Conservation (phyloP, 2,113 vertebrate species). For the Cygnus atratus region DNA sequence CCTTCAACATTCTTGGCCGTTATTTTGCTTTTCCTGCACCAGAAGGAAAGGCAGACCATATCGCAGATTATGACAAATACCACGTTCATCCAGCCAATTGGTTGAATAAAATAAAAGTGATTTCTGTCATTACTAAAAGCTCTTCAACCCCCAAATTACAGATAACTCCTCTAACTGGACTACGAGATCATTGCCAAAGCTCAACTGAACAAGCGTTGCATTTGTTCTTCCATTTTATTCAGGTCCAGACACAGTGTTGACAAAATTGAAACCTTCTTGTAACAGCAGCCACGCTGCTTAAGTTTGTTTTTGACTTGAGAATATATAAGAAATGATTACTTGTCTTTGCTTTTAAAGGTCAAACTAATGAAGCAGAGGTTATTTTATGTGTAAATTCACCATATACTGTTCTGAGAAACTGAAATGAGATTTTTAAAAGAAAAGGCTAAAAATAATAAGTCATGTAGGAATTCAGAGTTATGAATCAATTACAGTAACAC, state of each 20-base stretch:
- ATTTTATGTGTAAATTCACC: neutral
- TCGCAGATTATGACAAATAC: neutral
- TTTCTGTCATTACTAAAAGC: neutral
- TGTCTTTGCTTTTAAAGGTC: constrained; percentile 5
- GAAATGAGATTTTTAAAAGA: neutral
- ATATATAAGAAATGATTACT: neutral
- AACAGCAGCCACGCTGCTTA: neutral
- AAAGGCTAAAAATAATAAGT: neutral
- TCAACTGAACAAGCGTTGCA: neutral
- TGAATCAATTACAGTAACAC: neutral
- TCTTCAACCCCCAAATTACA: neutral
- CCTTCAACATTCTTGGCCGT: neutral
- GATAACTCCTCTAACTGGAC: neutral
- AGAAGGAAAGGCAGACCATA: neutral
- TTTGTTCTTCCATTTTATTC: neutral
- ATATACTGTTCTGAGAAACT: neutral
- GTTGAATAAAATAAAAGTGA: neutral
- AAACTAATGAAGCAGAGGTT: neutral
- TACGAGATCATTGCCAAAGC: neutral
- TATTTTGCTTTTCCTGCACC: neutral
- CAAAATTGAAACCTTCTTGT: neutral
- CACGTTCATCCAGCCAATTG: neutral
- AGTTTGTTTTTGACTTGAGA: neutral
- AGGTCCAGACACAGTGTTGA: neutral
- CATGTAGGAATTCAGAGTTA: neutral